Percentiles rank a stretch among this genome's conserved stretches.
Evolutionary conservation across 2,797 vertebrate genomes (phyloP).

Genomic region (Bovichtus diacanthus): DNA sequence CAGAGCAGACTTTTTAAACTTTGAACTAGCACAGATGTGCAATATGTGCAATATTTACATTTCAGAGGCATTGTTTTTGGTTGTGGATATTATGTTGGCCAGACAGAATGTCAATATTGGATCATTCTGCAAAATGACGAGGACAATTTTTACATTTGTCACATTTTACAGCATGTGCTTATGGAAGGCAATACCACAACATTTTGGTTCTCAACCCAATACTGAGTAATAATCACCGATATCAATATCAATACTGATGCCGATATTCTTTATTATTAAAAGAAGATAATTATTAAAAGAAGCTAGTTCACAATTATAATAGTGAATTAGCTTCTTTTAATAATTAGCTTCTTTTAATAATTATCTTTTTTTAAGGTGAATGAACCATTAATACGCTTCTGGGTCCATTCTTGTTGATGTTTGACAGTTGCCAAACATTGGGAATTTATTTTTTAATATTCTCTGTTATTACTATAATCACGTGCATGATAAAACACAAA

Average conservation of each 20-base stretch:
- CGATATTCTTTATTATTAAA: not conserved
- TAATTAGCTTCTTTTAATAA: too few relatives aligned
- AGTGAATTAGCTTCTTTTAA: too few relatives aligned
- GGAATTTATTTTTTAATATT: too few relatives aligned
- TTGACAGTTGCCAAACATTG: too few relatives aligned
- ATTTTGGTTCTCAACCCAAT: not conserved
- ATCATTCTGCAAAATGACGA: not conserved
- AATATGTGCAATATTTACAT: not conserved
- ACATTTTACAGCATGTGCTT: not conserved
- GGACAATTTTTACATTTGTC: not conserved
- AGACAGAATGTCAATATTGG: not conserved
- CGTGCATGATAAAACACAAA: too few relatives aligned
- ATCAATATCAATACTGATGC: not conserved
- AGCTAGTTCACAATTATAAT: too few relatives aligned
- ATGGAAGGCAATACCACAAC: not conserved
- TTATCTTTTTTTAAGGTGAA: too few relatives aligned
- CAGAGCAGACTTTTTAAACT: not conserved
- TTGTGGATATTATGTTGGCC: not conserved
- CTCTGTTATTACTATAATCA: too few relatives aligned
- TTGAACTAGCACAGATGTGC: not conserved
- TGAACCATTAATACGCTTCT: too few relatives aligned
- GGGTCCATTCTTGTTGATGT: too few relatives aligned
- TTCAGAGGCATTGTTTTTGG: not conserved
- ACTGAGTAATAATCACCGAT: not conserved
- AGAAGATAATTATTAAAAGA: too few relatives aligned